These are phyloP conservation scores for Premnoplex brunnescens DNA, from an alignment of 2,797 vertebrate genomes.

Conservation along the genomic window DNA sequence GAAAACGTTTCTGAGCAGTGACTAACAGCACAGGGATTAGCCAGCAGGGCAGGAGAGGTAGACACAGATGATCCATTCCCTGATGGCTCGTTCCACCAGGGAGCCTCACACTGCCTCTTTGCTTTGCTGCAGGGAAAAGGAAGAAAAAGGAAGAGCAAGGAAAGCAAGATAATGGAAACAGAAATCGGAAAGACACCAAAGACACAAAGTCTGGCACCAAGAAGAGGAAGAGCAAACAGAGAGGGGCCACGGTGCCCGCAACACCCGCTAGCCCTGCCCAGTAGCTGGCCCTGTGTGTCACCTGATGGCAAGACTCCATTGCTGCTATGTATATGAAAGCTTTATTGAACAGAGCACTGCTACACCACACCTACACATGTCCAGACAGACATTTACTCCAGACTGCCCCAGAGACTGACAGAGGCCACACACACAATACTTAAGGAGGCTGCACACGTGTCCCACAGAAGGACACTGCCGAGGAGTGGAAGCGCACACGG, in stretches of 20 bases:
- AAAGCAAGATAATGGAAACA: constrained; percentile 74
- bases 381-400: background rate
- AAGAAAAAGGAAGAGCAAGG: constrained; percentile 75
- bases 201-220: constrained; percentile 76
- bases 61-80: accelerated
- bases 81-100: accelerated
- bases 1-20: background rate
- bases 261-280: constrained; percentile 80
- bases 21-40: background rate
- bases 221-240: constrained; percentile 83
- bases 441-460: background rate
- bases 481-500: background rate
- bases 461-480: background rate
- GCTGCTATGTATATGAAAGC: constrained; percentile 86
- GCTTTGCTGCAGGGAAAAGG: constrained; percentile 17
- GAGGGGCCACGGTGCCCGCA: constrained; percentile 74
- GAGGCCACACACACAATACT: background rate
- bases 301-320: constrained; percentile 68
- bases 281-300: constrained; percentile 67
- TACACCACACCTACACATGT: constrained; percentile 44
- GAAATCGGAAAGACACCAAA: constrained; percentile 74
- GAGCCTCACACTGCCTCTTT: background rate
- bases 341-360: constrained; percentile 82
- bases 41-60: accelerated
- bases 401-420: background rate